phyloP scores from a whole-genome alignment of 2,888 invertebrate genomes.

The Ophonus ardosiacus region DNA sequence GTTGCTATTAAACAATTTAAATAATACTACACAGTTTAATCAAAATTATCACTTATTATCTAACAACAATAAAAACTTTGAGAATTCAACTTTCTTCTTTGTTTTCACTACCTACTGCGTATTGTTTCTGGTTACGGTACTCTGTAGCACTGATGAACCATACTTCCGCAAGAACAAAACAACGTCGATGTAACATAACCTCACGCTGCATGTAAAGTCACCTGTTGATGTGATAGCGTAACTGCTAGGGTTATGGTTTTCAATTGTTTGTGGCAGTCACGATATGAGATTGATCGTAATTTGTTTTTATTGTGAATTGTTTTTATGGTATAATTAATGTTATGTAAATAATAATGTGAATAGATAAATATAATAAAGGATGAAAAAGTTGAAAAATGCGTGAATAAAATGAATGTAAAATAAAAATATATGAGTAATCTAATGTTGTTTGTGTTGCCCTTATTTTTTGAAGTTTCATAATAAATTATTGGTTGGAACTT shows the following conservation, averaged over 20 bases:
- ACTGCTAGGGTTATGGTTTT: not conserved
- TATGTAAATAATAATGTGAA: not conserved
- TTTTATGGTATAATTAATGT: not conserved
- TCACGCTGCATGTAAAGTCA: not conserved
- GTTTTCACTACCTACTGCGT: conserved; percentile 34
- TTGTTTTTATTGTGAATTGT: not conserved
- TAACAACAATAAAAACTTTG: conserved; percentile 42
- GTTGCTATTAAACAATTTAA: conserved; percentile 19
- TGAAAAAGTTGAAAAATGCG: not conserved
- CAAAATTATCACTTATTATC: conserved; percentile 48
- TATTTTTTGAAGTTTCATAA: too few relatives aligned
- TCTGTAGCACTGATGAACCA: conserved; percentile 6
- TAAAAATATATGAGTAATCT: not conserved
- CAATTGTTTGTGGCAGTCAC: conserved; percentile 12
- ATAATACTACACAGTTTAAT: conserved; percentile 17
- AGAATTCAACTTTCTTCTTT: conserved; percentile 35
- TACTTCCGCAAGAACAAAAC: conserved; percentile 40
- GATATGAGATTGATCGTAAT: conserved; percentile 13
- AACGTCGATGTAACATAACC: not conserved
- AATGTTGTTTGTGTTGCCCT: not conserved
- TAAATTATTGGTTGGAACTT: too few relatives aligned
- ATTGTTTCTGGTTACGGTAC: conserved; percentile 18
- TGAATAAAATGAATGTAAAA: not conserved
- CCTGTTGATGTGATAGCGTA: not conserved
- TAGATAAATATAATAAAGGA: not conserved